phyloP scores from a whole-genome alignment of 2,888 invertebrate genomes.

The Melinaea marsaeus region DNA sequence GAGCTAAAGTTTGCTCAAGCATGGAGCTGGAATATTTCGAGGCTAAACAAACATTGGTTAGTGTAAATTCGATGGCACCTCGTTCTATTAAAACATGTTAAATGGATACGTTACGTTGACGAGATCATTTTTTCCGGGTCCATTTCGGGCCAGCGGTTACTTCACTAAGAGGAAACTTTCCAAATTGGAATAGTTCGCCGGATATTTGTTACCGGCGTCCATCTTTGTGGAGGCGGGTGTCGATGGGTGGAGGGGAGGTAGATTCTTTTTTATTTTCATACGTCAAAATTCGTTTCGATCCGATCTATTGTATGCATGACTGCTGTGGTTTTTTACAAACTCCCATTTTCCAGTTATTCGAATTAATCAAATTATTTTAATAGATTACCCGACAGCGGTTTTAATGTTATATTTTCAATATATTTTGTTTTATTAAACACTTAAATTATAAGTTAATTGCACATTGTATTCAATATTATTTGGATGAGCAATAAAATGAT shows the following conservation, averaged over 20 bases:
- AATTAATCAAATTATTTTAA: conserved; percentile 11
- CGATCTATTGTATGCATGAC: conserved; percentile 45
- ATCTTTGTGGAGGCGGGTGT: conserved; percentile 58
- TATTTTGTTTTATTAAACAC: background rate
- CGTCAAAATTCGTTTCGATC: conserved; percentile 54
- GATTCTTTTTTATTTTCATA: conserved; percentile 52
- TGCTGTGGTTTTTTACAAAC: conserved; percentile 13
- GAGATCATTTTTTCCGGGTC: conserved; percentile 50
- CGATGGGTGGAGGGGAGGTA: conserved; percentile 36
- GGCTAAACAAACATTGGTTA: conserved; percentile 10
- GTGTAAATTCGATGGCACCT: conserved; percentile 1
- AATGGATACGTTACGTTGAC: conserved; percentile 24
- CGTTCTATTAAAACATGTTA: background rate
- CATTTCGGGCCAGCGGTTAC: conserved; percentile 56
- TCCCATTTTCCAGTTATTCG: conserved; percentile 1
- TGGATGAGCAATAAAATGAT: background rate
- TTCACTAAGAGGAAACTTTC: conserved; percentile 65
- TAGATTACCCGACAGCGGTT: conserved; percentile 5
- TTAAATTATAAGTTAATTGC: background rate
- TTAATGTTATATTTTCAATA: background rate
- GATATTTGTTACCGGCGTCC: conserved; percentile 65
- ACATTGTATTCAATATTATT: background rate
- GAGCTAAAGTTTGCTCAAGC: background rate
- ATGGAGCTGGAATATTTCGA: background rate
- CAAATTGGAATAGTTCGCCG: conserved; percentile 72